Conservation (phyloP, 1,140 invertebrate species). For the Drosophila suzukii region DNA sequence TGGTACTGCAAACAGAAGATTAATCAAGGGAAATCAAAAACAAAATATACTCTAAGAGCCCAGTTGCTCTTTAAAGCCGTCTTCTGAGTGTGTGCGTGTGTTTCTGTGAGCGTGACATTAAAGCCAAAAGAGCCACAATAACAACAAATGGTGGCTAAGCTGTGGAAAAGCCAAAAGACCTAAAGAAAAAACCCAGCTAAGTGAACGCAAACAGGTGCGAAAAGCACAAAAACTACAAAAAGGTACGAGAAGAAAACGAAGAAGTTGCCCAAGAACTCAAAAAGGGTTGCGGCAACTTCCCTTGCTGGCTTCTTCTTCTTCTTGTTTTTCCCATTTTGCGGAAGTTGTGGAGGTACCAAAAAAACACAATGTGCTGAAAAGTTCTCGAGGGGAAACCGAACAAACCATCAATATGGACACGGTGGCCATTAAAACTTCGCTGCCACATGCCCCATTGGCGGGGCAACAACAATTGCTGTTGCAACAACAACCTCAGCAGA, state of each 20-base stretch:
- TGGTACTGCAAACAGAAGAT: neutral
- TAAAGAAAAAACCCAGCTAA: constrained; percentile 7
- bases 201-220: constrained; percentile 57
- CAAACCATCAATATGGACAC: constrained; percentile 65
- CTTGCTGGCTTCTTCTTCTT: constrained; percentile 31
- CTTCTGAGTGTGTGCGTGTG: constrained; percentile 5
- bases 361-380: constrained; percentile 33
- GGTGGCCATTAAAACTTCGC: constrained; percentile 78
- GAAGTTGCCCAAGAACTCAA: constrained; percentile 34
- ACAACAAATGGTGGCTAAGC: constrained; percentile 21
- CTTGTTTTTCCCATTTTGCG: constrained; percentile 16
- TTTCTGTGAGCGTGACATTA: constrained; percentile 26
- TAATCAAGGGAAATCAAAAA: constrained; percentile 20
- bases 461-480: constrained; percentile 57
- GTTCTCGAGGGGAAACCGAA: neutral
- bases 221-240: constrained; percentile 39
- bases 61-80: constrained; percentile 13
- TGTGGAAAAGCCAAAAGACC: constrained; percentile 18
- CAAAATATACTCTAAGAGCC: constrained; percentile 20
- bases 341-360: constrained; percentile 36
- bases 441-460: constrained; percentile 77
- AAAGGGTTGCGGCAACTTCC: constrained; percentile 62
- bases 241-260: constrained; percentile 11
- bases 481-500: constrained; percentile 44
- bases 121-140: constrained; percentile 34